Percentiles rank a stretch among this genome's conserved stretches.
Conservation (phyloP, 2,797 vertebrate genomes). For the Chrysocyon brachyurus region DNA sequence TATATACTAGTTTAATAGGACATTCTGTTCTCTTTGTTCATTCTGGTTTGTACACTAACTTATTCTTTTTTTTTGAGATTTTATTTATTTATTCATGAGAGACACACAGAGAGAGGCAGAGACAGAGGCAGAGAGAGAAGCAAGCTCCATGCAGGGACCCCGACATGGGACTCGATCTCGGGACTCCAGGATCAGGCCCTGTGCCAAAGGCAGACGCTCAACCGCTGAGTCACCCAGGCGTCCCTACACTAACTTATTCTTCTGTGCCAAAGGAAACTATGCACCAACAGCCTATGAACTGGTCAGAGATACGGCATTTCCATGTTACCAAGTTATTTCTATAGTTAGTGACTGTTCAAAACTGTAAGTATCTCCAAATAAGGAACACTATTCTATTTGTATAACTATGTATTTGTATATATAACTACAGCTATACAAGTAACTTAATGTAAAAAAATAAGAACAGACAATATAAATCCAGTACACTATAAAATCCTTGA, state of each 20-base stretch:
- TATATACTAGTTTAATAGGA: constrained; percentile 12
- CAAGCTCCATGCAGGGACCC: too few species aligned
- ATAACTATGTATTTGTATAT: too few species aligned
- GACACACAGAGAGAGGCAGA: too few species aligned
- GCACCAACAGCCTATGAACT: background rate
- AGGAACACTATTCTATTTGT: background rate
- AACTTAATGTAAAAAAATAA: constrained; percentile 5
- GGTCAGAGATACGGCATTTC: background rate
- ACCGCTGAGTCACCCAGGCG: too few species aligned
- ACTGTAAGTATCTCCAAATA: background rate
- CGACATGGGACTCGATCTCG: too few species aligned
- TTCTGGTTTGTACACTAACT: background rate
- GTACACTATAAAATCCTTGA: background rate
- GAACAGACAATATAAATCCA: background rate
- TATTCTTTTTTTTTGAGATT: background rate
- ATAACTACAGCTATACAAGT: background rate
- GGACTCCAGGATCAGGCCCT: too few species aligned
- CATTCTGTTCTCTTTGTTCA: constrained; percentile 22
- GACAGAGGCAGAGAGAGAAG: too few species aligned
- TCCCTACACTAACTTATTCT: background rate
- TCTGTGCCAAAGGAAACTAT: constrained; percentile 16
- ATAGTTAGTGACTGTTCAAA: constrained; percentile 4
- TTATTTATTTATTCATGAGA: too few species aligned
- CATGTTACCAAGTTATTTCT: background rate
- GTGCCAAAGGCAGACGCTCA: too few species aligned